Conservation (phyloP, 1,140 invertebrate species). For the Papilio glaucus region DNA sequence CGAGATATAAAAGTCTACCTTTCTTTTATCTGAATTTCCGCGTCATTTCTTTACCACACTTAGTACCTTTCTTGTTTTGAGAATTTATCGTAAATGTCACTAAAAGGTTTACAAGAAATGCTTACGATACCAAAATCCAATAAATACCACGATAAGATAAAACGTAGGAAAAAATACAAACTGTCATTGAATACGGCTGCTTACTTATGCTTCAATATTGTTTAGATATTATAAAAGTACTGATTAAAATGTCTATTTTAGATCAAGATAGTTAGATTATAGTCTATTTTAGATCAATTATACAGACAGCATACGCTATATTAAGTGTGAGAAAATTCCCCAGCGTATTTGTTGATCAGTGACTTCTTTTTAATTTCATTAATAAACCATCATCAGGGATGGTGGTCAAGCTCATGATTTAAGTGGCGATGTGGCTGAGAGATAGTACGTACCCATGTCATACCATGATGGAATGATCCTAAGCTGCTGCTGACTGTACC, state of each 20-base stretch:
- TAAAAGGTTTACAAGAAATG: background rate
- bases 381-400: too few relatives aligned
- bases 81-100: background rate
- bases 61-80: background rate
- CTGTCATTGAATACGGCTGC: background rate
- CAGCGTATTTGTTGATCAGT: too few relatives aligned
- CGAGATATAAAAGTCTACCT: too few relatives aligned
- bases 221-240: background rate
- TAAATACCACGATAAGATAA: constrained; percentile 12
- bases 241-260: background rate
- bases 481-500: too few relatives aligned
- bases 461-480: too few relatives aligned
- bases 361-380: too few relatives aligned
- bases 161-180: background rate
- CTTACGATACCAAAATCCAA: background rate
- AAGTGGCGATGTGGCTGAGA: background rate
- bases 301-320: too few relatives aligned
- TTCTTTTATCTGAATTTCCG: constrained; percentile 13
- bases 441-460: background rate
- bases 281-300: background rate
- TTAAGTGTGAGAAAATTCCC: too few relatives aligned
- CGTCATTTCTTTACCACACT: too few relatives aligned
- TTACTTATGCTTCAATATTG: background rate
- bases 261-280: background rate
- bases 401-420: too few relatives aligned